Percentiles rank a stretch among this genome's conserved stretches.
Evolutionary conservation across 2,113 vertebrate species (phyloP).

Genomic region (Speoplatyrhinus poulsoni): DNA sequence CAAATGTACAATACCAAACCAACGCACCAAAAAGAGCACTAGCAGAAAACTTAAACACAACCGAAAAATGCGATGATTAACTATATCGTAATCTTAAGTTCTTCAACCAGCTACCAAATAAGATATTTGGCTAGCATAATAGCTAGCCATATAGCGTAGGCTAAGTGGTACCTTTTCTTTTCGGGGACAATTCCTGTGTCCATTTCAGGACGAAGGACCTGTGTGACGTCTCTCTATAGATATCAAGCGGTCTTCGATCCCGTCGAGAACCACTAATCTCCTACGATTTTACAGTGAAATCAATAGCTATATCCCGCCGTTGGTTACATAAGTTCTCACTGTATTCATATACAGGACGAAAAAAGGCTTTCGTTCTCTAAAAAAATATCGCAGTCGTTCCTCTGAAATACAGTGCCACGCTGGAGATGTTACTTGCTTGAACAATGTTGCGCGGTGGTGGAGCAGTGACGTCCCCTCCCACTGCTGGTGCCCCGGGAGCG

Average conservation of each 20-base stretch:
- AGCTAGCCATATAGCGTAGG: not conserved
- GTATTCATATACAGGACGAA: slow-evolving; percentile 5
- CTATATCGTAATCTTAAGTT: not conserved
- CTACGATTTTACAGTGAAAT: slow-evolving; percentile 5
- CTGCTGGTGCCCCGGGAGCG: slow-evolving; percentile 34
- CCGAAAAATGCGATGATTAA: not conserved
- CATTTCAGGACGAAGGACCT: slow-evolving; percentile 71
- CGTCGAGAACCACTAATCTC: slow-evolving; percentile 40
- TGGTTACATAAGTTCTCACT: slow-evolving; percentile 21
- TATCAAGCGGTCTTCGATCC: slow-evolving; percentile 49
- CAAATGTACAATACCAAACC: slow-evolving; percentile 17
- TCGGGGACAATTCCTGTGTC: slow-evolving; percentile 77
- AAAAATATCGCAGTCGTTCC: not conserved
- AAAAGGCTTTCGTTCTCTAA: slow-evolving; percentile 1
- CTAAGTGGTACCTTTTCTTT: slow-evolving; percentile 77
- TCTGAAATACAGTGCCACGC: slow-evolving; percentile 56
- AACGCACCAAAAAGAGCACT: slow-evolving; percentile 19
- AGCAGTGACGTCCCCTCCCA: slow-evolving; percentile 16
- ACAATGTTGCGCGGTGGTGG: slow-evolving; percentile 43
- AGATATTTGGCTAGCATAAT: not conserved
- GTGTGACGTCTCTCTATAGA: slow-evolving; percentile 62
- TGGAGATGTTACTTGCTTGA: slow-evolving; percentile 30
- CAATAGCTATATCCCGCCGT: slow-evolving; percentile 7
- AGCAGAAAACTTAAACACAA: slow-evolving; percentile 30
- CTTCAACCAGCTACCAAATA: not conserved